Percentiles rank a stretch among this genome's conserved stretches.
phyloP scores from a whole-genome alignment of 2,888 invertebrate species.

The Geophilus truncorum region DNA sequence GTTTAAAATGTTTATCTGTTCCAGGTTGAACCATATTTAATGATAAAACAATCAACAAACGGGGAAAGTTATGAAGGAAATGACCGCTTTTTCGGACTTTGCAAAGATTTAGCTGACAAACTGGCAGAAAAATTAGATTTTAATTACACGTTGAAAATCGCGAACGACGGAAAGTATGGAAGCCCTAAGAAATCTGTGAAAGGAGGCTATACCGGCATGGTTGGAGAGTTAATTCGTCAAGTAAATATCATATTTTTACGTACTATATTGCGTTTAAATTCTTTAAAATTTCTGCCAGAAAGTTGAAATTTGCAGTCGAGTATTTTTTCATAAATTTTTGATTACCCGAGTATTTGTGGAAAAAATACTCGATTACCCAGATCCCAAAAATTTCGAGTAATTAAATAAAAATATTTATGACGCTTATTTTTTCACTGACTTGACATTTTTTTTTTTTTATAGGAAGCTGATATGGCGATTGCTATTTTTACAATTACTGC shows the following conservation, averaged over 20 bases:
- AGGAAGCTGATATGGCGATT: conserved; percentile 95
- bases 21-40: conserved; percentile 82
- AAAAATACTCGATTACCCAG: too few relatives aligned
- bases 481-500: conserved; percentile 92
- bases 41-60: conserved; percentile 65
- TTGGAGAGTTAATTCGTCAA: conserved; percentile 78
- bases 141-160: conserved; percentile 76
- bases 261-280: too few relatives aligned
- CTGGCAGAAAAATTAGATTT: conserved; percentile 74
- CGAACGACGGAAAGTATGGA: conserved; percentile 80
- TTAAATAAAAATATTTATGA: background rate
- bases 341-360: too few relatives aligned
- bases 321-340: too few relatives aligned
- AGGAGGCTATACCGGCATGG: conserved; percentile 80
- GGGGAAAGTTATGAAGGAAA: conserved; percentile 63
- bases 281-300: too few relatives aligned
- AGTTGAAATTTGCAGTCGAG: too few relatives aligned
- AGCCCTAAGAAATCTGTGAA: conserved; percentile 66
- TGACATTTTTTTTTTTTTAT: too few relatives aligned
- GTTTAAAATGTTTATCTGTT: background rate
- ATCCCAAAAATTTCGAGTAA: background rate
- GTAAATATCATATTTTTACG: too few relatives aligned
- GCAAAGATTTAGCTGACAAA: conserved; percentile 81
- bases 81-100: conserved; percentile 81
- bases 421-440: too few relatives aligned